These are phyloP conservation scores for Rhineura floridana DNA, from an alignment of 2,113 vertebrate genomes.

Conservation along the genomic window DNA sequence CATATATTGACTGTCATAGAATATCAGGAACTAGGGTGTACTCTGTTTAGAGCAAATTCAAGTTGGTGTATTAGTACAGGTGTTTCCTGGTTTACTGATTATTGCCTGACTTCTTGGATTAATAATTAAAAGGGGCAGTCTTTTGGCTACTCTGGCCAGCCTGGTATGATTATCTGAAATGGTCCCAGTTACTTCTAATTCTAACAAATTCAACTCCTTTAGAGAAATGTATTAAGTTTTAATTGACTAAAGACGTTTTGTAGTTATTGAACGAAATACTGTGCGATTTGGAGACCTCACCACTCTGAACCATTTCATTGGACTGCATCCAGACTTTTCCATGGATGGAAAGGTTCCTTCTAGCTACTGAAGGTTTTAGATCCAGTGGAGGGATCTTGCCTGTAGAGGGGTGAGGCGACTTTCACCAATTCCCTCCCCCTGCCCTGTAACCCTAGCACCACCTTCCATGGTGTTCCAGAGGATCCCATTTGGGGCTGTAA, in stretches of 20 bases:
- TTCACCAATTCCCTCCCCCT: no score
- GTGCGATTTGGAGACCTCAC: constrained; percentile 23
- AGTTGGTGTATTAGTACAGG: constrained; percentile 55
- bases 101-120: constrained; percentile 24
- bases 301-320: constrained; percentile 11
- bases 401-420: no score
- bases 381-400: no score
- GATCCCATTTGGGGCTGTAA: no score
- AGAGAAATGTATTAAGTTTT: neutral
- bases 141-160: neutral
- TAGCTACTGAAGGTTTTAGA: no score
- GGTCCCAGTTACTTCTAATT: constrained; percentile 20
- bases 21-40: constrained; percentile 56
- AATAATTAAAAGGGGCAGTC: constrained; percentile 9
- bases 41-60: constrained; percentile 55
- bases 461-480: no score
- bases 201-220: neutral
- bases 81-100: constrained; percentile 60
- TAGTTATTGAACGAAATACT: constrained; percentile 14
- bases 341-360: no score
- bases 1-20: constrained; percentile 58
- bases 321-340: no score
- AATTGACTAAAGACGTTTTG: constrained; percentile 16
- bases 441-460: no score
- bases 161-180: neutral